Percentiles rank a stretch among this genome's conserved stretches.
Conservation (phyloP, 2,797 vertebrate species). For the Microchirus variegatus region DNA sequence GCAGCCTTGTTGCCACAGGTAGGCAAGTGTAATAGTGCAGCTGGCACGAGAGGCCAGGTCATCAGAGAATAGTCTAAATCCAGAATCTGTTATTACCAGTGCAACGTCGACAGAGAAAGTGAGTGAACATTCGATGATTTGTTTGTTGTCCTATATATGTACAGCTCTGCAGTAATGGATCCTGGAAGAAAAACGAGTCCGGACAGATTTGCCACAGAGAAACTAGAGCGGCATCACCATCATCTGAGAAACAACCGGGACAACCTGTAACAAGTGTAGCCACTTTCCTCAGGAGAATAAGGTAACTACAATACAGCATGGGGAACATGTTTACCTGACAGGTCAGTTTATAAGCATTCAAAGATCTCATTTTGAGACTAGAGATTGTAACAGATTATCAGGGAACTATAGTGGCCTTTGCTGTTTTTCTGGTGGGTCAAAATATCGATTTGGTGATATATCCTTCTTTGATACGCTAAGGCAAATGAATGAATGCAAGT, state of each 20-base stretch:
- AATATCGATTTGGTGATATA: no score
- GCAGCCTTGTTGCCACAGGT: slow-evolving; percentile 42
- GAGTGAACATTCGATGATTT: not conserved
- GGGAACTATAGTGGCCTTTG: no score
- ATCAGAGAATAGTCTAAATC: slow-evolving; percentile 44
- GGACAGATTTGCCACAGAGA: not conserved
- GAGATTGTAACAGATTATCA: no score
- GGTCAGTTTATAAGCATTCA: not conserved
- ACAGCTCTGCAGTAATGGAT: slow-evolving; percentile 12
- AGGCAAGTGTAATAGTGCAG: slow-evolving; percentile 18
- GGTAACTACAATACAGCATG: slow-evolving; percentile 34
- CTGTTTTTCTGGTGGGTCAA: no score
- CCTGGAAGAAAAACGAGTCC: slow-evolving; percentile 21
- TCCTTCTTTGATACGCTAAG: no score
- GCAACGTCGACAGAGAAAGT: not conserved
- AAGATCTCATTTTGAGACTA: no score
- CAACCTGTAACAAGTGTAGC: slow-evolving; percentile 17
- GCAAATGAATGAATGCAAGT: no score
- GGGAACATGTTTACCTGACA: not conserved
- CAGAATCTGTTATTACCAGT: not conserved
- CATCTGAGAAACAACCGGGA: slow-evolving; percentile 14
- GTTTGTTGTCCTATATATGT: not conserved
- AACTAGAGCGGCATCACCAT: not conserved
- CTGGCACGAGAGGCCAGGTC: slow-evolving; percentile 28
- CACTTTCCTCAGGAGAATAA: slow-evolving; percentile 53